phyloP scores from a whole-genome alignment of 2,113 vertebrate species.

The Phocoena sinus region DNA sequence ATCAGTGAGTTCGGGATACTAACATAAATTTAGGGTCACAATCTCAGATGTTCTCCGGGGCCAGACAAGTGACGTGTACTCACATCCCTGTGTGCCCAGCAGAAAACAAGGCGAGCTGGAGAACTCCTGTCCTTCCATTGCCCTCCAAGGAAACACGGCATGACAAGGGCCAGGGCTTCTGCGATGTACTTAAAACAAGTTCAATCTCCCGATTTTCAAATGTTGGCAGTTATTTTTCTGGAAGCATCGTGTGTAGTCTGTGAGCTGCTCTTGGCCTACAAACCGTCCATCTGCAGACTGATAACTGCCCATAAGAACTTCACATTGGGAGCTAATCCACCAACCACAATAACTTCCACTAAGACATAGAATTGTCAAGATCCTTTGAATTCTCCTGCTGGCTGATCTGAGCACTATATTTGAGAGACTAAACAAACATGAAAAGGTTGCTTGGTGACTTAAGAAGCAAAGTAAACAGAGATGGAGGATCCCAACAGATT shows the following conservation, averaged over 20 bases:
- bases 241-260: background rate
- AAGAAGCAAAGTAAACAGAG: conserved; percentile 19
- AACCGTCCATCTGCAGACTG: background rate
- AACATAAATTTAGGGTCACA: background rate
- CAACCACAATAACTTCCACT: background rate
- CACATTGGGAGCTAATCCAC: background rate
- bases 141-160: background rate
- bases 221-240: background rate
- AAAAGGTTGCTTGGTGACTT: background rate
- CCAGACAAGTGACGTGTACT: background rate
- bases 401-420: background rate
- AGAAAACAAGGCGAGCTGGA: background rate
- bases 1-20: background rate
- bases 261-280: background rate
- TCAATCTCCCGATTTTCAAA: background rate
- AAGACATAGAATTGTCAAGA: background rate
- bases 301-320: background rate
- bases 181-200: background rate
- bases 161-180: background rate
- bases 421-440: background rate
- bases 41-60: background rate
- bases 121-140: background rate
- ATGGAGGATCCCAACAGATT: background rate
- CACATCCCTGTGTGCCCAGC: background rate
- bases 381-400: background rate